Conservation (phyloP, 1,140 invertebrate genomes). For the Pseudomyrmex flavicornis region DNA sequence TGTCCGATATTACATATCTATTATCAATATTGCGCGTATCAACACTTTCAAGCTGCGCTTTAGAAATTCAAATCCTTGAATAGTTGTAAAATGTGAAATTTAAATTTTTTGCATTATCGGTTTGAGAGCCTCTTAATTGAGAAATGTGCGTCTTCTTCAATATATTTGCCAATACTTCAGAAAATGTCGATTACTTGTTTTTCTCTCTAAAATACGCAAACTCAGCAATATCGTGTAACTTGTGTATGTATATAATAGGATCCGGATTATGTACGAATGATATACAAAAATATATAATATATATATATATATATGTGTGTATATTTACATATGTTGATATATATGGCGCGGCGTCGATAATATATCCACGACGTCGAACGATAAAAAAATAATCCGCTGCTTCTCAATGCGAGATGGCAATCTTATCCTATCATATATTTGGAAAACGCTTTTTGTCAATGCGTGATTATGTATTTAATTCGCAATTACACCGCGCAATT, state of each 20-base stretch:
- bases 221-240: conserved; percentile 24
- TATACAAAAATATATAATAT: conserved; percentile 50
- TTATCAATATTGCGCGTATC: neutral
- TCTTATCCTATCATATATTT: conserved; percentile 18
- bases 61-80: conserved; percentile 5
- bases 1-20: conserved; percentile 44
- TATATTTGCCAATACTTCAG: neutral
- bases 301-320: conserved; percentile 17
- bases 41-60: neutral
- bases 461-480: neutral
- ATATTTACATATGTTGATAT: conserved; percentile 13
- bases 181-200: neutral
- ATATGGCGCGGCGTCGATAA: neutral
- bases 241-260: conserved; percentile 25
- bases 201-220: conserved; percentile 14
- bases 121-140: too few relatives aligned
- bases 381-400: conserved; percentile 50
- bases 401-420: neutral
- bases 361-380: conserved; percentile 37
- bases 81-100: too few relatives aligned
- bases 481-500: too few relatives aligned
- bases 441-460: neutral
- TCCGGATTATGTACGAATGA: conserved; percentile 44
- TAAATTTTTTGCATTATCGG: too few relatives aligned
- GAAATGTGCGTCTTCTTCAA: too few relatives aligned